Evolutionary conservation across 2,797 vertebrate species (phyloP), one percentile per base, ranked within the genome.

Genomic region (Lepus townsendii): DNA sequence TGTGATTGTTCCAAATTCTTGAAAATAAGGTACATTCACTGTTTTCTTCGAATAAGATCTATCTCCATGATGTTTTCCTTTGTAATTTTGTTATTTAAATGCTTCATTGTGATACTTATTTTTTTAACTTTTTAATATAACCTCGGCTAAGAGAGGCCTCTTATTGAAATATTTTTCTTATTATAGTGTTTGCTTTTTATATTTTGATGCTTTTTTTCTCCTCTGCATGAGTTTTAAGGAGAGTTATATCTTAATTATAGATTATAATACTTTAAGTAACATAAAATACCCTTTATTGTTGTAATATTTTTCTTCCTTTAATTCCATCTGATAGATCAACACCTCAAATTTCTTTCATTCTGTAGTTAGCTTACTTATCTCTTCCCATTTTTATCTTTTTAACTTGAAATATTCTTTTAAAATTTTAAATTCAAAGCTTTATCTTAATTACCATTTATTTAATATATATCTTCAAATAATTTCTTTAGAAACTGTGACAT

Each of bases 1-100:
- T 47, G 26, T 87, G 27, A 47, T 10, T 32, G 27, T 84, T 77
- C 20, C 35, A 68, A 77, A 68, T 50, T 60, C 16, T 84, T 76
- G 50, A 83, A 83, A 50, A 90, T 27, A 71, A 62, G 38, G 13
- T 50, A 24, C 11, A 30, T 16, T 20, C 68, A 82, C 68, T 82
- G 22, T 60, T 38, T 75, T 65, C 35, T 57, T 83, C 6, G 60
- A 76, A 76, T 76, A 91, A 9, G 30, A 80, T 57, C 17, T 65
- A 62, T 35, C 63, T 78, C 90, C 22, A 69, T 35, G 52, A 85
- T 1, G 11, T 69, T 69, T 92, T 50, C 82, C 38, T 62, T 85
- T 77, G 30, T 85, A 52, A 69, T 90, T 72, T 77, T 82, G 66
- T 90, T 80, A 42, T 42, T 78, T n/a, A 72, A 16, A 20, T 91